phyloP scores from a whole-genome alignment of 2,797 vertebrate genomes.

The Manis javanica region DNA sequence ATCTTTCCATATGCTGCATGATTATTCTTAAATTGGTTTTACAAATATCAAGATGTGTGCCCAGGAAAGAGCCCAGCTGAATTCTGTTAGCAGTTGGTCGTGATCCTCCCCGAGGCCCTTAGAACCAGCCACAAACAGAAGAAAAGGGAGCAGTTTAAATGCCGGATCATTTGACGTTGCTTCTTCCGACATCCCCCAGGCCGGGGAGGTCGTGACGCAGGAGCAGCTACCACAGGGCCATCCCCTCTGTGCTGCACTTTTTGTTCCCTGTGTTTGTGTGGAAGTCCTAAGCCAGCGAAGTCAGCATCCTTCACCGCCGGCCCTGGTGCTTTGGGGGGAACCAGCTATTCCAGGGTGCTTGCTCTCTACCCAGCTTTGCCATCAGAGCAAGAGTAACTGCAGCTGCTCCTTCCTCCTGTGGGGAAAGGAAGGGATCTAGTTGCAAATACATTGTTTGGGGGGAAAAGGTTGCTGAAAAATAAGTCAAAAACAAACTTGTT shows the following conservation, averaged over 20 bases:
- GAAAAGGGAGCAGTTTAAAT: background rate
- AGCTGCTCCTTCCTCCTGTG: background rate
- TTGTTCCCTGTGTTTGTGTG: background rate
- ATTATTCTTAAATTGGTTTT: background rate
- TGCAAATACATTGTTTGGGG: slow-evolving; percentile 41
- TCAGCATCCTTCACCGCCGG: too few relatives aligned
- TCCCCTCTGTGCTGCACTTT: too few relatives aligned
- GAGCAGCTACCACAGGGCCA: rapidly evolving
- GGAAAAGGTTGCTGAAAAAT: slow-evolving; percentile 54
- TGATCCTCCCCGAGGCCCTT: background rate
- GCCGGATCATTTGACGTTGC: background rate
- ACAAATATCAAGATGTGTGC: background rate
- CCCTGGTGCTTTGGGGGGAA: background rate
- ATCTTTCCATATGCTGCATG: background rate
- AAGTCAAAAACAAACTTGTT: slow-evolving; percentile 75
- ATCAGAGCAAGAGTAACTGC: background rate
- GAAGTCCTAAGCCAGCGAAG: background rate
- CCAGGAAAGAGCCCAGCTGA: background rate
- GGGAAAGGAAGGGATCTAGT: background rate
- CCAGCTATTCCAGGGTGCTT: too few relatives aligned
- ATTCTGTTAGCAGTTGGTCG: background rate
- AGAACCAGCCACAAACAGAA: background rate
- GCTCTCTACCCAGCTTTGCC: background rate
- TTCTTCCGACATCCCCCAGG: background rate
- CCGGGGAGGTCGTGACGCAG: rapidly evolving